Evolutionary conservation across 2,113 vertebrate genomes (phyloP).

Genomic region (Ptilonorhynchus violaceus): DNA sequence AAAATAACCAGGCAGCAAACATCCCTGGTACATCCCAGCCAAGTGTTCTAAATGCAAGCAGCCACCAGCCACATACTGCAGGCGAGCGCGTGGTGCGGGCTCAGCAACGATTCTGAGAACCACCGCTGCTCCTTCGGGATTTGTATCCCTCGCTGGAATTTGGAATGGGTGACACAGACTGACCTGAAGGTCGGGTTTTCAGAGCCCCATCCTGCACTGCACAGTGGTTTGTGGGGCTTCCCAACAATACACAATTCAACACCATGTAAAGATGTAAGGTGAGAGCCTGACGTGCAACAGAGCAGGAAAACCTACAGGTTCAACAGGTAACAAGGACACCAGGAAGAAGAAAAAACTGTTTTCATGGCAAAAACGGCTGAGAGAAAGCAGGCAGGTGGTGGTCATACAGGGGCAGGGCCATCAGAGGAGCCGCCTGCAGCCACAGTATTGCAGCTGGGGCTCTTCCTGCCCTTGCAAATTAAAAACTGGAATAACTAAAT

Average conservation of each 20-base stretch:
- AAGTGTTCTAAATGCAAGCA: fast-evolving
- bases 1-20: not conserved
- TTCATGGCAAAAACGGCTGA: not conserved
- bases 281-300: fast-evolving
- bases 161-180: fast-evolving
- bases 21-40: not conserved
- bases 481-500: not conserved
- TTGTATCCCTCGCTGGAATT: fast-evolving
- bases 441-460: not conserved
- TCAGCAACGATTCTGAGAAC: fast-evolving
- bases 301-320: not conserved
- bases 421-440: not conserved
- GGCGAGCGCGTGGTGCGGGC: fast-evolving
- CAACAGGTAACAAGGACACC: fast-evolving
- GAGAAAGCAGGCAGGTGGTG: not conserved
- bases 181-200: fast-evolving
- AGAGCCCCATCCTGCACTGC: fast-evolving
- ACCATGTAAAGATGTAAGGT: fast-evolving
- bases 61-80: fast-evolving
- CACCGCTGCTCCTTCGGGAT: fast-evolving
- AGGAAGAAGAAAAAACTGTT: not conserved
- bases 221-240: not conserved
- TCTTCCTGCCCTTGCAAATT: not conserved
- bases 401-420: not conserved
- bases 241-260: not conserved